Evolutionary conservation across 2,888 invertebrate genomes (phyloP).

Genomic region (Teleiodes luculella): DNA sequence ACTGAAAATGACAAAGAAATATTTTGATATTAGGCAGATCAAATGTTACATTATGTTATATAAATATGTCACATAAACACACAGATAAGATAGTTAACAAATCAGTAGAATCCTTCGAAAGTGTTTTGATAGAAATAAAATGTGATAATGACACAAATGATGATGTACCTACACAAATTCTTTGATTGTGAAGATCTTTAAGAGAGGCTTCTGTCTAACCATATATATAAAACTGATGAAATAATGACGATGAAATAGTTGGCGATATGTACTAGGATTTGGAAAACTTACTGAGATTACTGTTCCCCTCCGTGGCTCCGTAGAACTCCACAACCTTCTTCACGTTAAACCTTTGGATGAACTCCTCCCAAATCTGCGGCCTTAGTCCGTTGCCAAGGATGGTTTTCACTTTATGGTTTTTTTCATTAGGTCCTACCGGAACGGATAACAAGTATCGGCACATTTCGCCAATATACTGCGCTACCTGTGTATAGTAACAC

Average conservation of each 20-base stretch:
- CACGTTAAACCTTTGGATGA: slow-evolving; percentile 84
- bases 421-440: slow-evolving; percentile 81
- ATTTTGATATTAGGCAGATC: background rate
- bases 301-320: slow-evolving; percentile 98
- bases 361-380: slow-evolving; percentile 94
- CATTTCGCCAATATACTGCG: slow-evolving; percentile 93
- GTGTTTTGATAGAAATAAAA: no score
- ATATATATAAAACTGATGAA: no score
- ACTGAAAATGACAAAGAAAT: slow-evolving; percentile 77
- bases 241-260: no score
- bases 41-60: no score
- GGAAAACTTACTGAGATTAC: slow-evolving; percentile 85
- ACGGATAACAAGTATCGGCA: slow-evolving; percentile 90
- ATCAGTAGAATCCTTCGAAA: no score
- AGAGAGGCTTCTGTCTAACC: no score
- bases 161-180: no score
- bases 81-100: background rate
- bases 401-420: slow-evolving; percentile 83
- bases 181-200: no score
- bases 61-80: no score
- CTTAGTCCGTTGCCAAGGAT: slow-evolving; percentile 96
- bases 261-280: no score
- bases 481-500: slow-evolving; percentile 81
- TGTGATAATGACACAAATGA: no score
- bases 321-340: slow-evolving; percentile 93